Base-by-base conservation (phyloP, 2,113 vertebrate genomes). In the Colossoma macropomum region DNA sequence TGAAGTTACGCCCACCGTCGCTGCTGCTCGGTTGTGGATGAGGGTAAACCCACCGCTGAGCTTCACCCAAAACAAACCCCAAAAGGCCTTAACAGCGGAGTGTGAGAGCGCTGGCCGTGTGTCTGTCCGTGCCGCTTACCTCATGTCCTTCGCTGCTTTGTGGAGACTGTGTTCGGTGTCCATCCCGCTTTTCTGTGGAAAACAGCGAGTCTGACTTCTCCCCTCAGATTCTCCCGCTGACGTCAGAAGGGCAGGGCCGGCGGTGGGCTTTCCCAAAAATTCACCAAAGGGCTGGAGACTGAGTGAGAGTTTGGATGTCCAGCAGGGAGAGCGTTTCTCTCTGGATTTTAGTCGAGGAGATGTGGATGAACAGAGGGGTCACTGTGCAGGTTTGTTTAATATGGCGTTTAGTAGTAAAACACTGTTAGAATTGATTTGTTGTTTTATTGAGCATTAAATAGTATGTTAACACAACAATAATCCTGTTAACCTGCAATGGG, bases 241-340 rank as follows among this genome's bases (percentile, higher is more conserved):
- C 85, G 85, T 87, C 54, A 66, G 25, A 17, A 54, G 79, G 85
- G 85, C 85, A 69, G 85, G 78, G 25, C 81, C 23, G 23, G 25
- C 72, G 0, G 23, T 41, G 30, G 27, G 73, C n/a, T 74, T 75
- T 63, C 65, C 60, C 60, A n/a, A 45, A 38, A 16, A 8, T 32
- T 7, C 1, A 3, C 0, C 32, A 21, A 1, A 2, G 7, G 66
- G 9, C 1, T 23, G 32, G 54, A 23, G 19, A 1, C 19, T 23
- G 19, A 0, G 54, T 4, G 10, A 54, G 52, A 1, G 2, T 21
- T 2, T 4, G 27, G 63, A 66, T 17, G 4, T 16, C 25, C 5
- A 15, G 6, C 54, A 23, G 30, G 63, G 13, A 19, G 63, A 19
- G 27, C 28, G 0, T 0, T 32, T 1, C 12, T 6, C 27, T 17